Evolutionary conservation across 2,113 vertebrate species (phyloP).

Genomic region (Vidua macroura): DNA sequence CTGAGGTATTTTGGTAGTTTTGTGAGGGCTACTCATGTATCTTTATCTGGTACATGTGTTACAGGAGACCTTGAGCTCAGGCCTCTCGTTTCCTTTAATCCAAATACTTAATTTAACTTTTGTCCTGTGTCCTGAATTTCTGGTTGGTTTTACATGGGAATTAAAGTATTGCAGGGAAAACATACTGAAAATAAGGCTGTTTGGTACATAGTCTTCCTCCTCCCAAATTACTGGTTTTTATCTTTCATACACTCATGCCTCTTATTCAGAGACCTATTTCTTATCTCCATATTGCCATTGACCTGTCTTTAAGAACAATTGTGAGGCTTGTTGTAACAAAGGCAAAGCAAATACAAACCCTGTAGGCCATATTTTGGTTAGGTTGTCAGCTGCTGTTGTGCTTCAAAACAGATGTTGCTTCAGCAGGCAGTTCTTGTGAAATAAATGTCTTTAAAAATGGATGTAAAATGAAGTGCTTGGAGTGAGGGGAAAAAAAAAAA

Average conservation of each 20-base stretch:
- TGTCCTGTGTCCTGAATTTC: neutral
- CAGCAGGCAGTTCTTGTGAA: neutral
- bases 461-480: neutral
- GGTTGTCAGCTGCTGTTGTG: neutral
- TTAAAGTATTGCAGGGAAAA: neutral
- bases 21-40: fast-evolving
- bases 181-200: neutral
- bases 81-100: neutral
- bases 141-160: neutral
- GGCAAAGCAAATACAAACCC: neutral
- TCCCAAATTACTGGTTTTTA: neutral
- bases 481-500: neutral
- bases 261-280: neutral
- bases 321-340: neutral
- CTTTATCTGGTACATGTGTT: neutral
- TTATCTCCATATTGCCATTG: fast-evolving
- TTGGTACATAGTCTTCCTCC: neutral
- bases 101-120: neutral
- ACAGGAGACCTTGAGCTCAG: neutral
- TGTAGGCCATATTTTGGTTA: neutral
- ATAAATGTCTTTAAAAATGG: neutral
- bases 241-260: fast-evolving
- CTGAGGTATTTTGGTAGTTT: neutral
- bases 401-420: neutral
- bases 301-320: neutral